These are phyloP conservation scores for Siniperca obscura DNA, from an alignment of 2,797 vertebrate genomes.

Conservation along the genomic window DNA sequence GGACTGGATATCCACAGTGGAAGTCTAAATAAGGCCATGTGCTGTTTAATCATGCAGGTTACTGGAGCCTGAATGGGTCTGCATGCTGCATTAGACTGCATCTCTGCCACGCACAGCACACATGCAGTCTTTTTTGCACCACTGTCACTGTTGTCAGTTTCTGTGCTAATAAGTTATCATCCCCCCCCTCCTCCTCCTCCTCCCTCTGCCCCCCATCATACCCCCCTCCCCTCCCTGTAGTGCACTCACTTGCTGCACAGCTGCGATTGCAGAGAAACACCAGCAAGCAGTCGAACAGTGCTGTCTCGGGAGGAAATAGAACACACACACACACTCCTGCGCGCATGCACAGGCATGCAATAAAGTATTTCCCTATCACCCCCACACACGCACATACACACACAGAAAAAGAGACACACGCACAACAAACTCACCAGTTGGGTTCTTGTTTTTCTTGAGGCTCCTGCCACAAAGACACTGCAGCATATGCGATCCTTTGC, in stretches of 20 bases:
- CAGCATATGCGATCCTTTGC: slow-evolving; percentile 99
- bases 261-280: slow-evolving; percentile 79
- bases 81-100: slow-evolving; percentile 71
- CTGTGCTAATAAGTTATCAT: slow-evolving; percentile 78
- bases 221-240: slow-evolving; percentile 38
- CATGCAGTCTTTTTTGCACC: slow-evolving; percentile 37
- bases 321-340: slow-evolving; percentile 19
- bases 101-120: slow-evolving; percentile 52
- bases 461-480: slow-evolving; percentile 99
- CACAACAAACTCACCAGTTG: slow-evolving; percentile 90
- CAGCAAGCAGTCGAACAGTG: slow-evolving; percentile 67
- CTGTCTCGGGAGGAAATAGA: slow-evolving; percentile 46
- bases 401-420: not conserved
- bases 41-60: slow-evolving; percentile 69
- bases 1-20: slow-evolving; percentile 23
- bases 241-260: slow-evolving; percentile 81
- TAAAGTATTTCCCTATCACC: slow-evolving; percentile 53
- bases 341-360: slow-evolving; percentile 38
- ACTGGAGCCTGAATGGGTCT: slow-evolving; percentile 65
- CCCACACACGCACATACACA: slow-evolving; percentile 2
- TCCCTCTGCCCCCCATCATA: not conserved
- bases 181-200: not conserved
- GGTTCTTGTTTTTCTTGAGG: slow-evolving; percentile 99
- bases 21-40: slow-evolving; percentile 70
- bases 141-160: slow-evolving; percentile 53